Evolutionary conservation across 2,797 vertebrate genomes (phyloP), one percentile per base, ranked within the genome.

Genomic region (Galagoides demidoff): DNA sequence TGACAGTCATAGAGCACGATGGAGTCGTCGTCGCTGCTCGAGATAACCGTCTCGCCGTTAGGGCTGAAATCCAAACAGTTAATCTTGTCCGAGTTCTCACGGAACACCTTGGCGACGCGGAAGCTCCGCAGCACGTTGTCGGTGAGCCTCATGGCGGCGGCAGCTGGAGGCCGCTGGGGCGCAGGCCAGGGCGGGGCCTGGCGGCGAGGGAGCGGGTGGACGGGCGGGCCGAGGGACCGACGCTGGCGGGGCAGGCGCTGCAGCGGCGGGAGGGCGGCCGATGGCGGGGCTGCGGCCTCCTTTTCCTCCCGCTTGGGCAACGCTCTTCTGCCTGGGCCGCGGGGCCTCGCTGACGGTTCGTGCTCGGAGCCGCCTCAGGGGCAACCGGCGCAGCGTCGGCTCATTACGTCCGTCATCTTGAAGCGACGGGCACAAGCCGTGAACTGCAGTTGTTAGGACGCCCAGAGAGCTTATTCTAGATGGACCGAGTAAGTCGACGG

Each of bases 81-180:
- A 90, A 99, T 99, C 98, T 99, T 99, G 98, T 99, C 99, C 13
- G 99, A 99, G 97, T 99, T 99, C 97, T 99, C 99, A 43, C 99
- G 99, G 96, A 99, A 99, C 89, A 99, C 99, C 98, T 99, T 99
- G 73, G 99, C 99, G 90, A 99, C 99, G 97, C 99, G 99, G 98
- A 99, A 99, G 98, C 99, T 99, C 99, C 99, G 99, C 98, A 99
- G 98, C 99, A 99, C 99, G 99, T 99, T 99, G 98, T 99, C 99
- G 97, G 99, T 99, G 96, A 99, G 99, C 99, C 99, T 99, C 99
- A 99, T 99, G 98, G 98, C 98, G 97, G 97, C 97, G 83, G 97
- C 97, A 17, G 94, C 57, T 49, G 85, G 76, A 59, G 25, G 90
- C 34, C 73, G 95, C 82, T 73, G 95, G 90, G 85, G 82, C 94